Evolutionary conservation across 2,113 vertebrate species (phyloP).

Genomic region (Austrofundulus limnaeus): DNA sequence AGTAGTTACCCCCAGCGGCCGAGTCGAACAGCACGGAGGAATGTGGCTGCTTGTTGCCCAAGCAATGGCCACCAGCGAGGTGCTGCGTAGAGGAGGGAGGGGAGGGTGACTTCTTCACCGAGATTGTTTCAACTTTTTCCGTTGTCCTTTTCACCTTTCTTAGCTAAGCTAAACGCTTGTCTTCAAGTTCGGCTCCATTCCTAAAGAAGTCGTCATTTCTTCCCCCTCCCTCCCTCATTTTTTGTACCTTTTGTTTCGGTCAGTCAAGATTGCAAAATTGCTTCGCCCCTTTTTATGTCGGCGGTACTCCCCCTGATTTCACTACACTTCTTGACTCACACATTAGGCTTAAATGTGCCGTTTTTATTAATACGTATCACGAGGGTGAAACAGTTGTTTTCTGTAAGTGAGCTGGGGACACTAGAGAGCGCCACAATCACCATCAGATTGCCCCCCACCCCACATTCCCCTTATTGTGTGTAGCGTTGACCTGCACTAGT

Average conservation of each 20-base stretch:
- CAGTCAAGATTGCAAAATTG: slow-evolving; percentile 37
- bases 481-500: not conserved
- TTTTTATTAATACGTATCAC: no score
- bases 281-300: slow-evolving; percentile 53
- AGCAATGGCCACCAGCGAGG: slow-evolving; percentile 72
- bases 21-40: slow-evolving; percentile 59
- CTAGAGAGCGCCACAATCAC: slow-evolving; percentile 79
- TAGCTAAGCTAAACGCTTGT: not conserved
- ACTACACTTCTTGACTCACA: not conserved
- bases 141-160: not conserved
- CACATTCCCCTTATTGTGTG: slow-evolving; percentile 43
- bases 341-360: no score
- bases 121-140: slow-evolving; percentile 56
- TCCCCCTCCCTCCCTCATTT: slow-evolving; percentile 1
- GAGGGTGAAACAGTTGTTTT: slow-evolving; percentile 54
- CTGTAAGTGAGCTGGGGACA: slow-evolving; percentile 71
- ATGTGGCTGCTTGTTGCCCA: slow-evolving; percentile 73
- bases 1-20: slow-evolving; percentile 61
- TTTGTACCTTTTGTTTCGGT: slow-evolving; percentile 14
- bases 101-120: slow-evolving; percentile 21
- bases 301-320: not conserved
- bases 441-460: slow-evolving; percentile 1
- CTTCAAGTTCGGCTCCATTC: not conserved
- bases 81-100: slow-evolving; percentile 17
- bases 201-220: not conserved